Percentiles rank a stretch among this genome's conserved stretches.
Conservation (phyloP, 1,140 invertebrate genomes). For the Conopomorpha cramerella region DNA sequence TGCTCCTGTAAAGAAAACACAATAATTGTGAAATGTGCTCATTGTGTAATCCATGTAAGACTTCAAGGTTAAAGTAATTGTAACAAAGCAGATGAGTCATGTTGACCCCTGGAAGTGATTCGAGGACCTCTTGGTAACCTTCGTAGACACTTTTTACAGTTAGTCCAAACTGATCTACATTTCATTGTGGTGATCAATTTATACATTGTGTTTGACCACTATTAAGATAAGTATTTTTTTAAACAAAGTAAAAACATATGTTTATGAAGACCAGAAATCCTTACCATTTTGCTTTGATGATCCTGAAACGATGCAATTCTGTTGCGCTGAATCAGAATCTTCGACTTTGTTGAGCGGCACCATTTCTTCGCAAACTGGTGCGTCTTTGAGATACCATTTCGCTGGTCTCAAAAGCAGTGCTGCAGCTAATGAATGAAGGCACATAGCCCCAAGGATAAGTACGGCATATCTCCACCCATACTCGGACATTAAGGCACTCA, state of each 20-base stretch:
- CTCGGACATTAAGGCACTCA: constrained; percentile 45
- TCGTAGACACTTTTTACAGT: no score
- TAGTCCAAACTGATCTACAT: no score
- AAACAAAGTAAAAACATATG: constrained; percentile 1
- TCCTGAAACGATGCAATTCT: constrained; percentile 21
- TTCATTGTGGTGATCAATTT: no score
- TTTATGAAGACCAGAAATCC: constrained; percentile 1
- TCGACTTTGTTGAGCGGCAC: constrained; percentile 26
- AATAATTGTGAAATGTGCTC: no score
- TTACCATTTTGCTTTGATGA: constrained; percentile 25
- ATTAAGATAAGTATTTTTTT: background rate
- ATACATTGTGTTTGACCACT: no score
- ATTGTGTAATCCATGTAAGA: no score
- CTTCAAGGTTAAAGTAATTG: no score
- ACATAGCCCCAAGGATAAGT: constrained; percentile 58
- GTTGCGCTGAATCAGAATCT: no score
- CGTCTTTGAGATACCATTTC: constrained; percentile 61
- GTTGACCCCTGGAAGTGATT: no score
- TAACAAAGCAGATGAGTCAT: no score
- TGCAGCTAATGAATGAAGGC: constrained; percentile 60
- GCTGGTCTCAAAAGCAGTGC: constrained; percentile 63
- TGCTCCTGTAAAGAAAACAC: no score
- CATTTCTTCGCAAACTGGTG: constrained; percentile 26
- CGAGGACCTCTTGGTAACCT: no score
- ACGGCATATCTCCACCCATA: constrained; percentile 61